Evolutionary conservation across 2,113 vertebrate genomes (phyloP), one percentile per base, ranked within the genome.

Genomic region (Blennius ocellaris): DNA sequence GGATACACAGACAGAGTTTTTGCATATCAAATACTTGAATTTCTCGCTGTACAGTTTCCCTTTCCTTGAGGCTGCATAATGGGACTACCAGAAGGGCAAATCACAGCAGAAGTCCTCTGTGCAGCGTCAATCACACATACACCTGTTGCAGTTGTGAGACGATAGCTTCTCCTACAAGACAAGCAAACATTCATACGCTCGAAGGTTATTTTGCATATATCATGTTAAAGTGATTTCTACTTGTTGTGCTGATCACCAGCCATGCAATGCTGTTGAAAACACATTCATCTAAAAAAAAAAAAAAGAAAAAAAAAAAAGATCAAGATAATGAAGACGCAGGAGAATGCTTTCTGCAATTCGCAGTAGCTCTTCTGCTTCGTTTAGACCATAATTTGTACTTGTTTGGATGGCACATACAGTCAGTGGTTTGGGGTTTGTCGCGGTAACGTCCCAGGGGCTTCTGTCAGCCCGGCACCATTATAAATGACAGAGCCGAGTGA

Each of bases 401-500:
- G 85, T 87, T 89, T 77, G 86, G 82, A 88, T 81, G 82, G 73
- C 60, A 63, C 74, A 84, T 72, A 78, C 66, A 86, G 78, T 79
- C 85, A 66, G 84, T 86, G 80, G 81, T 90, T 90, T 85, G 77
- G 76, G 87, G 88, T 73, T 85, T 77, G 83, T 63, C 49, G 78
- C 36, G 17, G 63, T 87, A 84, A 89, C 84, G 67, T 91, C 81
- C 72, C 80, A 72, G 73, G 84, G 80, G 87, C 84, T 73, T 70
- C 73, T 87, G 84, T 89, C 80, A 87, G 83, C 81, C 63, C 54
- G n/a, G 68, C 68, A 63, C 71, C 53, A 79, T 91, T 89, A 88
- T 80, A 89, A 85, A 91, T 87, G 89, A 90, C 90, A 77, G 79
- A 87, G 85, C 86, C 62, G 77, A 83, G 82, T 72, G 79, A 84